Evolutionary conservation across 92 coral and sea anemone genomes (phyloP), one percentile per base, ranked within the genome.

Genomic region (Ricordea florida): DNA sequence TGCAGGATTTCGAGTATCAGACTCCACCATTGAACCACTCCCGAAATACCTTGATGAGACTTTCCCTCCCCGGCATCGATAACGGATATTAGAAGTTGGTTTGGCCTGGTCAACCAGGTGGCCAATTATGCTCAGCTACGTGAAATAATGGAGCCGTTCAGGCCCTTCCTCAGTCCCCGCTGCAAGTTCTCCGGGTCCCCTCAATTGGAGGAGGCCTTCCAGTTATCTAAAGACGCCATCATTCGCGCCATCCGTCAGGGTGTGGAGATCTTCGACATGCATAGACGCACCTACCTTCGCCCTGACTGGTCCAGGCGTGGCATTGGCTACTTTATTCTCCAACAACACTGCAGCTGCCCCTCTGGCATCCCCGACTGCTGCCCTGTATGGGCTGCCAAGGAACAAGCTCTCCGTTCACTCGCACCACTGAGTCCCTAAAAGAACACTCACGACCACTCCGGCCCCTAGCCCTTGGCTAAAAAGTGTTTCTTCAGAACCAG

Each of bases 31-130:
- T 5, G 84, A 78, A 26, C 84, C 84, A 3, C 78, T 78, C 0
- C 84, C 78, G 1, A 67, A 78, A 20, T 78, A 67, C 58, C 68
- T 78, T 2, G 79, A 78, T 43, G 75, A 4, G 90, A 84, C 43
- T 85, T 85, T 76, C 90, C 90, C 31, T 8, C 76, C 1, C 90
- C 66, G 59, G 78, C 68, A 78, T 78, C 65, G 10, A 57, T 44
- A 9, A 29, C 65, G 5, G 65, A 57, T 21, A 29, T 57, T 21
- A 57, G 43, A 26, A 21, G 65, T 44, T 57, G 65, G 65, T 57
- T 57, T 18, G 65, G 65, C 65, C 65, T 57, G 10, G 65, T 57
- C 45, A 57, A 57, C 43, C 65, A 57, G 27, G 65, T 76, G 40
- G 60, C 83, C 1, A 63, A 76, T 66, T 65, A 76, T 27, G 83